These are phyloP conservation scores for Triplophysa bombifrons DNA, from an alignment of 2,797 vertebrate genomes.

Conservation along the genomic window DNA sequence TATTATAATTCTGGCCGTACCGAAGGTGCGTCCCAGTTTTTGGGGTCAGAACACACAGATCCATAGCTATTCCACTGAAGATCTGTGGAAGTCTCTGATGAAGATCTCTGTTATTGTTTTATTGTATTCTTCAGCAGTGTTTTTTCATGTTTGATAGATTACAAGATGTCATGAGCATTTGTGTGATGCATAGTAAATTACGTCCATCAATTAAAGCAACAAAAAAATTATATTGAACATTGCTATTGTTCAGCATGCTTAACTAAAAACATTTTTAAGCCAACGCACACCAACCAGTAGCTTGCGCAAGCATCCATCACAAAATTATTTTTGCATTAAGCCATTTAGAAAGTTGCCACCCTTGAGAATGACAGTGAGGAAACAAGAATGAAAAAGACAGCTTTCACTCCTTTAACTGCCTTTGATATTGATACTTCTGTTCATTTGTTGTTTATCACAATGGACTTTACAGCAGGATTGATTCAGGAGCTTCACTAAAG, in stretches of 20 bases:
- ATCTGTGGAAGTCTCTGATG: background rate
- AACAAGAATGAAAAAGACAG: background rate
- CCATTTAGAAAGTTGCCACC: slow-evolving; percentile 10
- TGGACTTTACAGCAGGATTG: slow-evolving; percentile 14
- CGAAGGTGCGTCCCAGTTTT: background rate
- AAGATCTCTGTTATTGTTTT: background rate
- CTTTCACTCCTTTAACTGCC: slow-evolving; percentile 5
- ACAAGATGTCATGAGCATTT: background rate
- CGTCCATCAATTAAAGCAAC: background rate
- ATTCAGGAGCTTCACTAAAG: background rate
- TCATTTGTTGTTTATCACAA: slow-evolving; percentile 23
- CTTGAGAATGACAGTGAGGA: background rate
- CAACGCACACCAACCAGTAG: too few species aligned
- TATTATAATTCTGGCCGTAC: background rate
- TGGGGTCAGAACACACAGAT: background rate
- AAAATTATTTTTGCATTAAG: background rate
- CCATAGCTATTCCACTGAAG: background rate
- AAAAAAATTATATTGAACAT: background rate
- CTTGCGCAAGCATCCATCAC: background rate
- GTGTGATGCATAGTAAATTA: background rate
- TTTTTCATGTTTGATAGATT: background rate
- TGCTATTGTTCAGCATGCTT: background rate
- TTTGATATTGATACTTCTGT: slow-evolving; percentile 29
- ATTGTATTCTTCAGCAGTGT: background rate
- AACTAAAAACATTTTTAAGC: too few species aligned